These are phyloP conservation scores for Pharmacophagus antenor DNA, from an alignment of 2,888 invertebrate genomes.

Conservation along the genomic window DNA sequence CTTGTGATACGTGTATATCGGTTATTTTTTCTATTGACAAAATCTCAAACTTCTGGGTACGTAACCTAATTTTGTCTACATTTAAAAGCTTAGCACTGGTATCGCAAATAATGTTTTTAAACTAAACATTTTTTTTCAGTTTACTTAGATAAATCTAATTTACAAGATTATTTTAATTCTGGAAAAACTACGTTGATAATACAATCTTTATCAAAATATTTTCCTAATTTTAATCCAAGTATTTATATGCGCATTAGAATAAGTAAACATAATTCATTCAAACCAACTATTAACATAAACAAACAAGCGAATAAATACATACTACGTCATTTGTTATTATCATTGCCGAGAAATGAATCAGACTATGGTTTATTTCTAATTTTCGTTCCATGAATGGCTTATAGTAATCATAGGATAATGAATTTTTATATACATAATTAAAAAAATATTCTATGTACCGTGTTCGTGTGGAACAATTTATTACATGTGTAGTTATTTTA, in stretches of 20 bases:
- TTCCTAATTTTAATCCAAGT: not conserved
- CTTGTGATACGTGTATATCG: not conserved
- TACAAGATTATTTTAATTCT: no score
- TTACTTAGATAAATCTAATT: not conserved
- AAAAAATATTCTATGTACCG: no score
- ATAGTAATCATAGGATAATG: slow-evolving; percentile 2
- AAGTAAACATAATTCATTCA: not conserved
- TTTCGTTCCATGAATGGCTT: slow-evolving; percentile 19
- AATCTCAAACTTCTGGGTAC: not conserved
- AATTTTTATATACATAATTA: no score
- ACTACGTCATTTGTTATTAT: slow-evolving; percentile 30
- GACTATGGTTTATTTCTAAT: slow-evolving; percentile 28
- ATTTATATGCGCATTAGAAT: not conserved
- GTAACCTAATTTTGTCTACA: not conserved
- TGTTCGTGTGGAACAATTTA: no score
- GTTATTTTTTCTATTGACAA: not conserved
- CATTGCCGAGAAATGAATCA: slow-evolving; percentile 24
- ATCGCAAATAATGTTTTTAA: not conserved
- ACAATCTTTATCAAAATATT: no score
- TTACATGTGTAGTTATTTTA: no score
- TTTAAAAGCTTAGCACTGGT: not conserved
- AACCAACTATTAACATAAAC: slow-evolving; percentile 12
- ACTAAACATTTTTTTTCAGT: not conserved
- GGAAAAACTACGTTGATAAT: no score
- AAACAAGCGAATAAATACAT: slow-evolving; percentile 23